These are phyloP conservation scores for Candidula unifasciata DNA, from an alignment of 2,888 invertebrate genomes.

Conservation along the genomic window DNA sequence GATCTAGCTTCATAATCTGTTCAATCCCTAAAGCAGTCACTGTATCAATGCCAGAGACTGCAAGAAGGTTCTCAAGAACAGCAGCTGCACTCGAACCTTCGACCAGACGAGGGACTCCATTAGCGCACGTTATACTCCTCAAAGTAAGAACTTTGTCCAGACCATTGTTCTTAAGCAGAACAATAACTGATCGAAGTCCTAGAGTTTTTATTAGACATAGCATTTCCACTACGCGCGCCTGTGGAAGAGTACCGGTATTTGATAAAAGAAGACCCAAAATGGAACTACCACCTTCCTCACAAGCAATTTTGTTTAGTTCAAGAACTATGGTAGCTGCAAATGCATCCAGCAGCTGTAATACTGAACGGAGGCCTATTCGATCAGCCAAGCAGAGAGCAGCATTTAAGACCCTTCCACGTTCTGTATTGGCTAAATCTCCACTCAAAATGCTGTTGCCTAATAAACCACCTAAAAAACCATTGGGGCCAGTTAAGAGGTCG, in stretches of 20 bases:
- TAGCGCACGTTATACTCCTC: neutral
- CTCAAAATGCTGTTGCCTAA: neutral
- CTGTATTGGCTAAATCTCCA: too few species aligned
- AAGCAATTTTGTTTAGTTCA: slow-evolving; percentile 2
- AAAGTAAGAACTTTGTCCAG: neutral
- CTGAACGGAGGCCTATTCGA: neutral
- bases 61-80: neutral
- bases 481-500: neutral
- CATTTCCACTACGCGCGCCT: neutral
- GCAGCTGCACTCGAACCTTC: neutral
- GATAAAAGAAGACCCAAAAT: neutral
- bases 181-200: neutral
- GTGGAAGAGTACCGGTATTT: neutral
- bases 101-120: neutral
- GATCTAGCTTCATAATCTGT: neutral
- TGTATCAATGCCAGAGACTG: neutral
- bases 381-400: neutral
- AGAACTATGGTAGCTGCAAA: neutral
- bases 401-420: neutral
- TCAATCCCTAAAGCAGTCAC: neutral
- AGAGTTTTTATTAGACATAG: neutral
- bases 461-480: neutral
- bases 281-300: neutral
- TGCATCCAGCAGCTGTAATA: neutral
- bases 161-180: neutral